These are phyloP conservation scores for Menura novaehollandiae DNA, from an alignment of 2,113 vertebrate genomes.

Conservation along the genomic window DNA sequence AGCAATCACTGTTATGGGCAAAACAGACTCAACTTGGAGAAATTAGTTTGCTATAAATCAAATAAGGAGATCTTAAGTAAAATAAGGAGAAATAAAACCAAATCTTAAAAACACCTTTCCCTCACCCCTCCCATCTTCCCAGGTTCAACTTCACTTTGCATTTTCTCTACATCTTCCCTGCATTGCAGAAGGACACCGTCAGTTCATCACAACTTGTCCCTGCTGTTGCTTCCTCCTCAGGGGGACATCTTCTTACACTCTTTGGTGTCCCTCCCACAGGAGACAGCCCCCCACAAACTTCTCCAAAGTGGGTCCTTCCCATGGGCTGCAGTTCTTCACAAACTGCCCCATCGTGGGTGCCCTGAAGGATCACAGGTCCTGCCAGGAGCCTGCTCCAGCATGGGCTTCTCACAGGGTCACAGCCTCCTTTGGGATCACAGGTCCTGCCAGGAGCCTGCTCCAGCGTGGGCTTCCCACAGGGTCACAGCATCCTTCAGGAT, in stretches of 20 bases:
- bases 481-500: too few species aligned
- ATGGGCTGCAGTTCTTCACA: neutral
- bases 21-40: neutral
- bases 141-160: neutral
- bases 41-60: neutral
- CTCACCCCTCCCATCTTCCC: neutral
- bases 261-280: neutral
- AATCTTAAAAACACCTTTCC: neutral
- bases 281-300: neutral
- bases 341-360: neutral
- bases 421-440: neutral
- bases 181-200: rapidly evolving
- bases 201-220: neutral
- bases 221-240: neutral
- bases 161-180: neutral
- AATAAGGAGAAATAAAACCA: neutral
- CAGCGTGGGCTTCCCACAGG: neutral
- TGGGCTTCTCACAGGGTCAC: neutral
- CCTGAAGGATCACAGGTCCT: neutral
- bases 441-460: neutral
- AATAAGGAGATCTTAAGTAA: neutral
- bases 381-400: neutral
- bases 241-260: neutral
- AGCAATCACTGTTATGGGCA: neutral
- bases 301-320: neutral